Evolutionary conservation across 1,140 invertebrate genomes (phyloP).

Genomic region (Bradynema listronoti): DNA sequence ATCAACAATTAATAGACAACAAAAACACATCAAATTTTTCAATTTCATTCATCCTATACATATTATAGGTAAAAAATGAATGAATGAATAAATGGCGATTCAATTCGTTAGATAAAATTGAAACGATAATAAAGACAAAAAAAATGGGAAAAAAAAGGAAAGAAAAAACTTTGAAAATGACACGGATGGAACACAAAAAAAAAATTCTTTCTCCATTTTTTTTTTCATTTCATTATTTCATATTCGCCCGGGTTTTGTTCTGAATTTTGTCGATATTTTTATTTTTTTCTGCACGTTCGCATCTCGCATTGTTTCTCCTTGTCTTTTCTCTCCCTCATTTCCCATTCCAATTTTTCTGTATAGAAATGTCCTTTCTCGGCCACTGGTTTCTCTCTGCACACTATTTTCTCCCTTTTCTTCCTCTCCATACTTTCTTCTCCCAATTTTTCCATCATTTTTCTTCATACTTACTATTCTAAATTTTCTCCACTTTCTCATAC

Average conservation of each 20-base stretch:
- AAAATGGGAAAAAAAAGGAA: conserved; percentile 1
- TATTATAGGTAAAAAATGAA: background rate
- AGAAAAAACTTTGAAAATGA: background rate
- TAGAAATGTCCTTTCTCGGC: background rate
- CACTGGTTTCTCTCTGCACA: background rate
- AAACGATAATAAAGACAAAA: background rate
- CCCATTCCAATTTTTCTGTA: background rate
- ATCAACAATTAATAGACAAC: background rate
- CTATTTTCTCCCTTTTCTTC: background rate
- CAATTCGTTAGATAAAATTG: background rate
- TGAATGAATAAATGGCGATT: background rate
- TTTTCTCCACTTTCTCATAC: no score
- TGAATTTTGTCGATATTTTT: no score
- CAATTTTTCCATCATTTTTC: no score
- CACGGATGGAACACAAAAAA: background rate
- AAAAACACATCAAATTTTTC: background rate
- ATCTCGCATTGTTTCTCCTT: background rate
- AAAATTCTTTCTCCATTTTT: background rate
- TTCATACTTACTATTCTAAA: no score
- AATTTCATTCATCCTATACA: background rate
- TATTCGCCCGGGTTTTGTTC: no score
- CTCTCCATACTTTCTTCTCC: background rate
- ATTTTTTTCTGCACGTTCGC: no score
- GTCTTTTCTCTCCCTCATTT: background rate
- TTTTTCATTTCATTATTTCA: no score